Evolutionary conservation across 37 sponge, comb jelly and placozoan species (phyloP).

Genomic region (Crambe crambe): DNA sequence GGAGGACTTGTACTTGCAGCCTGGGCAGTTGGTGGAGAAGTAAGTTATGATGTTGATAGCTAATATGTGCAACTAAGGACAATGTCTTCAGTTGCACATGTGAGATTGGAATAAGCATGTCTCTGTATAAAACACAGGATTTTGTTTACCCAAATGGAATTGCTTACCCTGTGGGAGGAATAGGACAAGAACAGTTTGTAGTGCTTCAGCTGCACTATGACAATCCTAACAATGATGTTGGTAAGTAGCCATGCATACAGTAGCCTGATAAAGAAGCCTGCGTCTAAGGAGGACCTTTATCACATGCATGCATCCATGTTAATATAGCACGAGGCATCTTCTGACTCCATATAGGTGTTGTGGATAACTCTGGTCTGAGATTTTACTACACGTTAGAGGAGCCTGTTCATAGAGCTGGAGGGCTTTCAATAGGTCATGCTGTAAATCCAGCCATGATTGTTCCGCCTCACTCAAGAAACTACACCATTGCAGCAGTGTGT

Average conservation of each 20-base stretch:
- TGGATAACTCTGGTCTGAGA: conserved; percentile 47
- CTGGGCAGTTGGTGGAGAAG: conserved; percentile 61
- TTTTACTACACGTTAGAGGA: conserved; percentile 21
- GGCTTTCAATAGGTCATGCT: conserved; percentile 5
- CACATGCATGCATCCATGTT: too few species aligned
- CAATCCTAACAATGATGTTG: conserved; percentile 32
- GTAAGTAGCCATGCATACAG: background rate
- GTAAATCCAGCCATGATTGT: too few species aligned
- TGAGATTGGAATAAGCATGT: background rate
- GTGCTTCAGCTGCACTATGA: conserved; percentile 75
- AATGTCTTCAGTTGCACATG: background rate
- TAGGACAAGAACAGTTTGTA: conserved; percentile 3
- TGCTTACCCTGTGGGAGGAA: conserved; percentile 74
- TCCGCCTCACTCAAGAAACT: too few species aligned
- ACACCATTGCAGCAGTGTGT: too few species aligned
- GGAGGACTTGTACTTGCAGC: conserved; percentile 25
- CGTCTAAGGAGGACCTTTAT: too few species aligned
- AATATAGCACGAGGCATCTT: background rate
- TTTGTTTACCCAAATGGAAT: conserved; percentile 57
- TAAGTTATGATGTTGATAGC: too few species aligned
- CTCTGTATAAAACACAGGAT: conserved; percentile 56
- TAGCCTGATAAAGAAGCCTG: too few species aligned
- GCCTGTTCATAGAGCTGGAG: conserved; percentile 33
- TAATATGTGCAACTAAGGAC: background rate
- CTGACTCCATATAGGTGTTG: conserved; percentile 22